Percentiles rank a stretch among this genome's conserved stretches.
Evolutionary conservation across 2,113 vertebrate species (phyloP).

Genomic region (Rhinoptilus africanus): DNA sequence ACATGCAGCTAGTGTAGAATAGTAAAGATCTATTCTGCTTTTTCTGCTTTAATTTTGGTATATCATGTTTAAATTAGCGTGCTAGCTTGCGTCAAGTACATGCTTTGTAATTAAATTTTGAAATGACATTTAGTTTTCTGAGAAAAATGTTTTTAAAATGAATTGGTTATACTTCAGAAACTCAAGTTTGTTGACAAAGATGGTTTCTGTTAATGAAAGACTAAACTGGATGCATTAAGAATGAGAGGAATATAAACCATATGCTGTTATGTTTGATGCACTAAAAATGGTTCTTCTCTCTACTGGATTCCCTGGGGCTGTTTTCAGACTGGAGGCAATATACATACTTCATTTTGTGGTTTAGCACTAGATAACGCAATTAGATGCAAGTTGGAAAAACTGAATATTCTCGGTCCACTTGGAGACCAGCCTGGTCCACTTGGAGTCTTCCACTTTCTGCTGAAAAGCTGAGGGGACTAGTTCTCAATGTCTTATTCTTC

Average conservation of each 20-base stretch:
- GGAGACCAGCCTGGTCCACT: neutral
- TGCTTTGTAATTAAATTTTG: constrained; percentile 3
- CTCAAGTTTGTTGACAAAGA: neutral
- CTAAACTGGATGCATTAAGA: neutral
- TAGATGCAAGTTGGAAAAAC: neutral
- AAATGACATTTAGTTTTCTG: neutral
- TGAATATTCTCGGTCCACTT: neutral
- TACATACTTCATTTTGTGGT: neutral
- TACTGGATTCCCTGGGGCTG: neutral
- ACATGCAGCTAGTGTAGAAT: neutral
- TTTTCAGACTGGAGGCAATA: neutral
- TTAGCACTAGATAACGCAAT: neutral
- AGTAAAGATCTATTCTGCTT: constrained; percentile 2
- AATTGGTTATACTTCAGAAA: neutral
- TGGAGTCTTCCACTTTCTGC: neutral
- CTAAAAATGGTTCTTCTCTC: constrained; percentile 6
- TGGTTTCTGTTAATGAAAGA: constrained; percentile 35
- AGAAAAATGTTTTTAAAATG: neutral
- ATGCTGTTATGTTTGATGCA: neutral
- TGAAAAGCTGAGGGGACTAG: neutral
- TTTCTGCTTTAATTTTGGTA: constrained; percentile 20
- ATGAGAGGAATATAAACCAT: constrained; percentile 28
- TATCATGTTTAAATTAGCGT: neutral
- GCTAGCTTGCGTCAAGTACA: neutral
- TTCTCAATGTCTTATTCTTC: neutral